Conservation (phyloP, 2,797 vertebrate species). For the Pelobates cultripes region DNA sequence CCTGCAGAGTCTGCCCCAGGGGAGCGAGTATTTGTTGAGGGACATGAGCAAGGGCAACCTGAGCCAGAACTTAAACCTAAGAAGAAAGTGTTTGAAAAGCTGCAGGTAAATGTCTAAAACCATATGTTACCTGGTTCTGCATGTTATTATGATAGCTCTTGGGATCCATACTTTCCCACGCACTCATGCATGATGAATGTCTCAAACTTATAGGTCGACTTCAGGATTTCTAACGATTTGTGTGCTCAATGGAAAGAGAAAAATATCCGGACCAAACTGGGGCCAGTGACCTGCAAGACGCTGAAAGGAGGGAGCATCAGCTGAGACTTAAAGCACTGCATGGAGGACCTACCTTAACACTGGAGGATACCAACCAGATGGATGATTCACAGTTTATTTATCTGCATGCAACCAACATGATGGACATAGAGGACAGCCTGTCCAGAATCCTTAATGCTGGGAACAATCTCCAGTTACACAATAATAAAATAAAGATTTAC, state of each 20-base stretch:
- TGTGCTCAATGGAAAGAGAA: constrained; percentile 90
- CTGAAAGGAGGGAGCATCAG: constrained; percentile 91
- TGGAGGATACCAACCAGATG: neutral
- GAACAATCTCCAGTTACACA: neutral
- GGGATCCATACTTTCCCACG: no score
- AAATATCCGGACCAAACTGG: constrained; percentile 90
- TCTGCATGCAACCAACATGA: constrained; percentile 16
- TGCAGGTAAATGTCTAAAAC: constrained; percentile 80
- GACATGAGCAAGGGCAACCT: constrained; percentile 82
- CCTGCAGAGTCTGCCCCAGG: constrained; percentile 84
- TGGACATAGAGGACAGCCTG: neutral
- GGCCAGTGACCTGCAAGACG: constrained; percentile 88
- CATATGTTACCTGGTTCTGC: neutral
- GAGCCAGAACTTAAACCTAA: constrained; percentile 93
- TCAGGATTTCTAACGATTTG: constrained; percentile 82
- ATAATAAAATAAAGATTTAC: neutral
- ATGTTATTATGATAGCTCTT: neutral
- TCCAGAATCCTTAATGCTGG: neutral
- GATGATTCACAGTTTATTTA: constrained; percentile 11
- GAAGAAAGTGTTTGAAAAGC: constrained; percentile 95
- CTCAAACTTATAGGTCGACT: constrained; percentile 75
- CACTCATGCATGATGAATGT: no score
- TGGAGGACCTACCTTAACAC: neutral
- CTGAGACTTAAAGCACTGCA: constrained; percentile 58
- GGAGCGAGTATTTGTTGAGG: constrained; percentile 87